Percentiles rank a stretch among this genome's conserved stretches.
Evolutionary conservation across 1,140 invertebrate genomes (phyloP).

Genomic region (Scaptomyza hsui): DNA sequence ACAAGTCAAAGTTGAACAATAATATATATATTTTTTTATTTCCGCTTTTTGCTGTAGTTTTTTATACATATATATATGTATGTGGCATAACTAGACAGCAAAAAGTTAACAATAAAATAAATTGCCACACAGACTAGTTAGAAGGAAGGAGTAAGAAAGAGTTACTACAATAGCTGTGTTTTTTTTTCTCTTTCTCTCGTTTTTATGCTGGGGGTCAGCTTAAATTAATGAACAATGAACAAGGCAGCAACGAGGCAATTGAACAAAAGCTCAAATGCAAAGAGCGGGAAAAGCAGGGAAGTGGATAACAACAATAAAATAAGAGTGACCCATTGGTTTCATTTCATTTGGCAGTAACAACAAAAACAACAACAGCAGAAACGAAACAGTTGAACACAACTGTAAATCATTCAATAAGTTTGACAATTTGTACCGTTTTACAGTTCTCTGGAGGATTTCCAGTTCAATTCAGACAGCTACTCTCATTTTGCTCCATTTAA

Average conservation of each 20-base stretch:
- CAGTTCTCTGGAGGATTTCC: constrained; percentile 11
- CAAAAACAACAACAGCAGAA: constrained; percentile 1
- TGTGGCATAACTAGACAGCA: constrained; percentile 60
- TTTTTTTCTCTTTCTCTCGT: background rate
- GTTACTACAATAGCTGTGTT: no score
- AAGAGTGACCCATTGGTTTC: constrained; percentile 53
- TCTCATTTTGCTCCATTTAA: constrained; percentile 36
- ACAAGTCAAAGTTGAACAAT: constrained; percentile 47
- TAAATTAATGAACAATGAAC: constrained; percentile 66
- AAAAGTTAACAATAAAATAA: constrained; percentile 39
- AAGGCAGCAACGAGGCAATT: constrained; percentile 20
- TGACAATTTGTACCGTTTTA: constrained; percentile 47
- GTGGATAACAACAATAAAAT: background rate
- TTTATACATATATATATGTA: constrained; percentile 34
- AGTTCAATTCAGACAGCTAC: constrained; percentile 17
- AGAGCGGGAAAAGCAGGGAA: background rate
- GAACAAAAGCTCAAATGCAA: constrained; percentile 12
- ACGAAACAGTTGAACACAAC: background rate
- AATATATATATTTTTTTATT: constrained; percentile 44
- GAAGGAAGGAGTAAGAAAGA: constrained; percentile 12
- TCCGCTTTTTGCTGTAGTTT: constrained; percentile 47
- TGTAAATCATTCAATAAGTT: constrained; percentile 61
- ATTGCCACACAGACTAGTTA: constrained; percentile 10
- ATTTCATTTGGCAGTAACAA: constrained; percentile 74
- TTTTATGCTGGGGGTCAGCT: constrained; percentile 56